phyloP scores from a whole-genome alignment of 2,888 invertebrate genomes.

The Petrolisthes cinctipes region DNA sequence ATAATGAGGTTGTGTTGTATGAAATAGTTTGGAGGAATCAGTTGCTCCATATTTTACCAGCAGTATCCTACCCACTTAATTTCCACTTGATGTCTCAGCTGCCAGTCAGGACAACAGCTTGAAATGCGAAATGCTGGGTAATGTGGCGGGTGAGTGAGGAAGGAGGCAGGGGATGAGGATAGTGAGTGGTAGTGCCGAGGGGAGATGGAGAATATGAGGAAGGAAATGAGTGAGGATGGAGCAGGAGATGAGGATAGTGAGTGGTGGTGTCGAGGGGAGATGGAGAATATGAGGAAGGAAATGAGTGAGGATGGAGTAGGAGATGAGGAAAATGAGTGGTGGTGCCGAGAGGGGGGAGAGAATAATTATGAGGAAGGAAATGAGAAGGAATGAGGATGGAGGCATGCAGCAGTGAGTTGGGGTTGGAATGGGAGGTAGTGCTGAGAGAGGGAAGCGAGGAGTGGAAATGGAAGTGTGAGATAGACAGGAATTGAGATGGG shows the following conservation, averaged over 20 bases:
- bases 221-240: not conserved
- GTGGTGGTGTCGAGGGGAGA: not conserved
- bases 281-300: not conserved
- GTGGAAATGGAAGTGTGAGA: not conserved
- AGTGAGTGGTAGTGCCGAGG: no score
- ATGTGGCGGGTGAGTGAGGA: no score
- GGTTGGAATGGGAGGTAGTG: no score
- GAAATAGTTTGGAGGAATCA: no score
- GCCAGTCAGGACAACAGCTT: no score
- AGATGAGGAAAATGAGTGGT: not conserved
- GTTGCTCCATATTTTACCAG: no score
- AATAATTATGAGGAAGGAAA: not conserved
- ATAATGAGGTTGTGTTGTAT: no score
- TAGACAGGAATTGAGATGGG: not conserved
- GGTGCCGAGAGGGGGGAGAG: not conserved
- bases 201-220: not conserved
- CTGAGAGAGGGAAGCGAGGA: no score
- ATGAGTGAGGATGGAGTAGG: not conserved
- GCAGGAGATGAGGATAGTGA: not conserved
- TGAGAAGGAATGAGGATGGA: not conserved
- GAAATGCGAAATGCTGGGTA: no score
- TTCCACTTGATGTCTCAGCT: no score
- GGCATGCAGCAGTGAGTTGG: not conserved
- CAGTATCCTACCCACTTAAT: no score
- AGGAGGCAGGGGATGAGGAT: no score